Base-by-base conservation (phyloP, 2,888 invertebrate genomes). In the Salpingus planirostris region DNA sequence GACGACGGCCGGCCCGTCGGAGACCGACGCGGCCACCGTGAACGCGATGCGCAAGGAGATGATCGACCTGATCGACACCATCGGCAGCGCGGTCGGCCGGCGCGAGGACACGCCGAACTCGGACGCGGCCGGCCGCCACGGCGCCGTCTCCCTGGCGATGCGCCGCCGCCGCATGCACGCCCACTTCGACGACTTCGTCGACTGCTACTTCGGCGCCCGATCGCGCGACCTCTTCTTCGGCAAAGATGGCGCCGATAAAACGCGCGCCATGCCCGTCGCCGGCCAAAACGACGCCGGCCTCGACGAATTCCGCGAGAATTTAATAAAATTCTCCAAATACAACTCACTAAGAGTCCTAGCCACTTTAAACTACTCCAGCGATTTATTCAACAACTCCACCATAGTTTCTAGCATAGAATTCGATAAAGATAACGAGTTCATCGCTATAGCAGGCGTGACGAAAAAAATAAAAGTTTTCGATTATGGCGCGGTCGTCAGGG, bases 371-470 rank as follows among this genome's bases (percentile, higher is more conserved):
- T 93, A 93, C 64, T 87, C 89, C 42, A 83, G 80, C 54, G 93
- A 93, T 62, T 77, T 89, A 30, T 85, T 87, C 59, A 87, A 85
- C 59, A 84, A 81, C 56, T 85, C 84, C 2, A 87, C 84, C 3
- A 87, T 88, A 43, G 87, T 87, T 3, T 86, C 86, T 13, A 91
- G 91, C 50, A 92, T 95, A 47, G 93, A 93, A 65, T 95, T 95
- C 67, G 93, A 95, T 61, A 88, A 91, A 63, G 93, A 95, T 64
- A 85, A 88, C 60, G 92, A 95, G 67, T 86, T 83, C 64, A 92
- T 95, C 66, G 93, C 93, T 0, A 91, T 95, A 48, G 93, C 93
- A 15, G 93, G 95, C 2, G 92, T 95, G 7, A 92, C 92, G 0
- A 91, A 90, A 60, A 77, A 89, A 39, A 93, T 95, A 35, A 93